These are phyloP conservation scores for Paralvinella palmiformis DNA, from an alignment of 1,140 invertebrate genomes.

Conservation along the genomic window DNA sequence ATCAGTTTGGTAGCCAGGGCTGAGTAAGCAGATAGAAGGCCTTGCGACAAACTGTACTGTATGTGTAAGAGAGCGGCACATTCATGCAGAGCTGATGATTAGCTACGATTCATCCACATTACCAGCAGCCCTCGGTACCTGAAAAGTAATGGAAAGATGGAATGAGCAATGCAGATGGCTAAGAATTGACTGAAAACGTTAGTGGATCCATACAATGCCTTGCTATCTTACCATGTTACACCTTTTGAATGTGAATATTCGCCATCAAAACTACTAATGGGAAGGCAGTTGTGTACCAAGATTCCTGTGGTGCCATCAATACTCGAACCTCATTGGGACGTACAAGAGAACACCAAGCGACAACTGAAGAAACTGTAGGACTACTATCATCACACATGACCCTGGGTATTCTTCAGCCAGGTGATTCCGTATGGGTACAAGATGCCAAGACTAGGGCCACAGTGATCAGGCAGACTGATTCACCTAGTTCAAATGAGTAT, in stretches of 20 bases:
- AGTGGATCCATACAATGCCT: conserved; percentile 4
- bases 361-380: background rate
- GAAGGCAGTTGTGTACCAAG: conserved; percentile 1
- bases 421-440: conserved; percentile 1
- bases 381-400: background rate
- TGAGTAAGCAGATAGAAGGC: too few species aligned
- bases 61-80: conserved; percentile 10
- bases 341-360: conserved; percentile 1
- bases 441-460: background rate
- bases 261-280: conserved; percentile 9
- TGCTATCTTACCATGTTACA: conserved; percentile 3
- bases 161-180: background rate
- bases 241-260: background rate
- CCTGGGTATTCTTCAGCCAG: conserved; percentile 1
- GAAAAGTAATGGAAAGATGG: too few species aligned
- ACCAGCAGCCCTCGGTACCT: too few species aligned
- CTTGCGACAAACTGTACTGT: too few species aligned
- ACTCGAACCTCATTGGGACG: background rate
- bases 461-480: background rate
- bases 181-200: background rate
- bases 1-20: too few species aligned
- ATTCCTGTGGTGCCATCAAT: conserved; percentile 6
- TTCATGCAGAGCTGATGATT: conserved; percentile 6
- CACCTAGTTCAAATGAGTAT: background rate
- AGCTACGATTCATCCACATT: background rate